A percentile compares a stretch with the other conserved stretches of the same genome.
Evolutionary conservation across 2,888 invertebrate genomes (phyloP).

Genomic region (Metellina segmentata): DNA sequence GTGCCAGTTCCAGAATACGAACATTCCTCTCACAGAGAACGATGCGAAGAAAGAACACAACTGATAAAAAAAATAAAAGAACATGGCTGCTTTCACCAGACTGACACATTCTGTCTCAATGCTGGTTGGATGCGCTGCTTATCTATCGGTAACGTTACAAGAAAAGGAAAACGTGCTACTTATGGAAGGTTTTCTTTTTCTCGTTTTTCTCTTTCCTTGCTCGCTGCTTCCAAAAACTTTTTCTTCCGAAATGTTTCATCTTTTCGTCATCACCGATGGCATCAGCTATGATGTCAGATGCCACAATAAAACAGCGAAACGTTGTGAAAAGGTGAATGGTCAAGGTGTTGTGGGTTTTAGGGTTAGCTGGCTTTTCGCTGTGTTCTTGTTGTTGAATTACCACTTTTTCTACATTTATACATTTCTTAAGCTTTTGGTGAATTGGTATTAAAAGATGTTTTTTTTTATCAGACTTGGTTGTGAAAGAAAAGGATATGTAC

Average conservation of each 20-base stretch:
- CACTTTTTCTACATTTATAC: background rate
- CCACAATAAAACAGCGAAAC: background rate
- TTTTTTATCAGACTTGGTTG: too few species aligned
- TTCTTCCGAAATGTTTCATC: slow-evolving; percentile 30
- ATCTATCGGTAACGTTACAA: background rate
- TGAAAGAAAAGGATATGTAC: too few species aligned
- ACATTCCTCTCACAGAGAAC: background rate
- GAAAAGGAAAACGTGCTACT: slow-evolving; percentile 16
- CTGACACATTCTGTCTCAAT: slow-evolving; percentile 17
- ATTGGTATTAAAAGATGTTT: too few species aligned
- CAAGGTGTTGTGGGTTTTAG: slow-evolving; percentile 53
- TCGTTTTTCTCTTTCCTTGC: slow-evolving; percentile 16
- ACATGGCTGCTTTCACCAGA: slow-evolving; percentile 13
- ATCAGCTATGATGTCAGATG: slow-evolving; percentile 34
- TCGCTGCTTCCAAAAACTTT: background rate
- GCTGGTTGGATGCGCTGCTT: slow-evolving; percentile 31
- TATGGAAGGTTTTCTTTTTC: background rate
- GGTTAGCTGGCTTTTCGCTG: slow-evolving; percentile 8
- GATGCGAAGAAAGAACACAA: background rate
- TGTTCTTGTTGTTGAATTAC: background rate
- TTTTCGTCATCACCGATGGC: slow-evolving; percentile 38
- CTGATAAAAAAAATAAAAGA: slow-evolving; percentile 16
- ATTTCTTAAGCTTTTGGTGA: background rate
- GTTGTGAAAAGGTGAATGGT: slow-evolving; percentile 1
- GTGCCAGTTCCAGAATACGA: slow-evolving; percentile 9